Base-by-base conservation (phyloP, 2,888 invertebrate species). In the Drosophila histrio region DNA sequence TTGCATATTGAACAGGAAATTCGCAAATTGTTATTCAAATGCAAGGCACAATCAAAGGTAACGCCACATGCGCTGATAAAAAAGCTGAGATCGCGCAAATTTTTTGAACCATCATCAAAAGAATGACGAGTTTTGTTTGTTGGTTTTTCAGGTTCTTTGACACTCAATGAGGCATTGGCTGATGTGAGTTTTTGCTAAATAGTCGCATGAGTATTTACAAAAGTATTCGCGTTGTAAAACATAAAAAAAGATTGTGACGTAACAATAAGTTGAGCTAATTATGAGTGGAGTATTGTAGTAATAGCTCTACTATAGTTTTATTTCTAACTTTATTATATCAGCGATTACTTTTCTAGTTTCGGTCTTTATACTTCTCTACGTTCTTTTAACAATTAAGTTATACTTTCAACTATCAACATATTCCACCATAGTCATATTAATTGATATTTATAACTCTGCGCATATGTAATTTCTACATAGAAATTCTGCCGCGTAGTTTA, bases 1-100 rank as follows among this genome's bases (percentile, higher is more conserved):
- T 64, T 68, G 49, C 46, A 47, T 60, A 67, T 60, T 60, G 50
- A 64, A 43, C 56, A 63, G 67, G 59, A 77, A 78, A 59, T 58
- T 58, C 32, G 26, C 41, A 49, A 54, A 56, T 22, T 34, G 9
- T 38, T 28, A 38, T 46, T 52, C 13, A 38, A 46, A 44, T 32
- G 26, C 24, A 53, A 22, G 36, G 30, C 43, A 17, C 26, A 56
- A 28, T 50, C 19, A 56, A 60, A 59, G 56, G 24, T 46, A 60
- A 65, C 41, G 60, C 49, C 49, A 47, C 38, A 44, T 60, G 52
- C 13, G 56, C 8, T 15, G 7, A 7, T 15, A 2, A 30, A 6
- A 26, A 22, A 30, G 24, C 43, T 38, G 9, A 41, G n/a, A 43
- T 39, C 26, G 47, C 32, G 52, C 58, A 43, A 58, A 63, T 54